These are phyloP conservation scores for Parnassius orleans DNA, from an alignment of 2,888 invertebrate species.

Conservation along the genomic window DNA sequence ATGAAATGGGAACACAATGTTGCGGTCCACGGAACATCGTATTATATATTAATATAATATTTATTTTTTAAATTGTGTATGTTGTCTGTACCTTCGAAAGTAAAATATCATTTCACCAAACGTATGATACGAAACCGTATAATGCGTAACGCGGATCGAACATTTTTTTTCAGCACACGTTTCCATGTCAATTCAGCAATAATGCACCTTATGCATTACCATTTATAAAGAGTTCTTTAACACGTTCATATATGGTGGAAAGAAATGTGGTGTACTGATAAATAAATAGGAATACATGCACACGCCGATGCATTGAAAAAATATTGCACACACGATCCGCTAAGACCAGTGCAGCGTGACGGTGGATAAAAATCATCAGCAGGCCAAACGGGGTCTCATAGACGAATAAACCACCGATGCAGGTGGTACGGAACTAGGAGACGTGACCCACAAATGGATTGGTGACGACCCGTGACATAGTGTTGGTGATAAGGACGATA, in stretches of 20 bases:
- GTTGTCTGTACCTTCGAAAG: conserved; percentile 59
- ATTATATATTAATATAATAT: too few relatives aligned
- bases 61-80: background rate
- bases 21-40: too few relatives aligned
- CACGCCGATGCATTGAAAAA: conserved; percentile 52
- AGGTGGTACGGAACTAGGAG: conserved; percentile 54
- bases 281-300: conserved; percentile 48
- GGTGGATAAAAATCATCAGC: conserved; percentile 74
- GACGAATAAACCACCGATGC: conserved; percentile 64
- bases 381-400: conserved; percentile 63
- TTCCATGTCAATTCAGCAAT: conserved; percentile 38
- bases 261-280: conserved; percentile 62
- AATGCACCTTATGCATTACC: conserved; percentile 52
- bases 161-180: conserved; percentile 45
- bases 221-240: conserved; percentile 53
- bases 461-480: conserved; percentile 57
- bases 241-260: conserved; percentile 44
- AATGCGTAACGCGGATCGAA: conserved; percentile 43
- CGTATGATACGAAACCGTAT: conserved; percentile 52
- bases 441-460: conserved; percentile 77
- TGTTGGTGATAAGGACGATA: conserved; percentile 44
- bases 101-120: conserved; percentile 67
- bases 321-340: conserved; percentile 53
- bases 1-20: background rate
- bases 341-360: conserved; percentile 68